Percentiles rank a stretch among this genome's conserved stretches.
phyloP scores from a whole-genome alignment of 2,797 vertebrate genomes.

The Vultur gryphus region DNA sequence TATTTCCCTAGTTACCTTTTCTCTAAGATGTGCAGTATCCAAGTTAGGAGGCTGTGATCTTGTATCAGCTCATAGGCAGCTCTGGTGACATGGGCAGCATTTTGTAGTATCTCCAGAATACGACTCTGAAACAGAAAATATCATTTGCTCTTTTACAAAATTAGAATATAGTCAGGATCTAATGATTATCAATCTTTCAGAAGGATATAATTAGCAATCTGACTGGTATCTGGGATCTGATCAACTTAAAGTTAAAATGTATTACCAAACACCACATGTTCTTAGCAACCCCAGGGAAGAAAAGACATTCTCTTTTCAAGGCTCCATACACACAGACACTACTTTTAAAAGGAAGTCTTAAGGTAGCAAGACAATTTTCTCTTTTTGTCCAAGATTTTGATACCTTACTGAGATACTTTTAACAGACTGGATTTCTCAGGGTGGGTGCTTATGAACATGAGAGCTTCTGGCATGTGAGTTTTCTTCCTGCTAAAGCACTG shows the following conservation, averaged over 20 bases:
- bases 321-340: neutral
- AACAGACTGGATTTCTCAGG: neutral
- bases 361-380: neutral
- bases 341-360: neutral
- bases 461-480: neutral
- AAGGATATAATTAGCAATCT: neutral
- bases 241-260: neutral
- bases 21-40: conserved; percentile 82
- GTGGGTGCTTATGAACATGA: neutral
- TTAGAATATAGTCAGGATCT: neutral
- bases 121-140: conserved; percentile 72
- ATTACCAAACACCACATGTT: neutral
- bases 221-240: neutral
- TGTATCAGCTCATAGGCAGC: conserved; percentile 87
- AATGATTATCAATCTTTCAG: neutral
- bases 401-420: neutral
- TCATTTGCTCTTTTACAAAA: neutral
- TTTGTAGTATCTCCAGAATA: conserved; percentile 83
- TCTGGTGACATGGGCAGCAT: conserved; percentile 76
- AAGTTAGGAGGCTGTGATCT: conserved; percentile 85
- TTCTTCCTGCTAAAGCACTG: neutral
- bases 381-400: neutral
- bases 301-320: neutral
- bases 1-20: conserved; percentile 73
- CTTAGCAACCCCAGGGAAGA: neutral